These are phyloP conservation scores for Phalacrocorax aristotelis DNA, from an alignment of 2,113 vertebrate genomes.

Conservation along the genomic window DNA sequence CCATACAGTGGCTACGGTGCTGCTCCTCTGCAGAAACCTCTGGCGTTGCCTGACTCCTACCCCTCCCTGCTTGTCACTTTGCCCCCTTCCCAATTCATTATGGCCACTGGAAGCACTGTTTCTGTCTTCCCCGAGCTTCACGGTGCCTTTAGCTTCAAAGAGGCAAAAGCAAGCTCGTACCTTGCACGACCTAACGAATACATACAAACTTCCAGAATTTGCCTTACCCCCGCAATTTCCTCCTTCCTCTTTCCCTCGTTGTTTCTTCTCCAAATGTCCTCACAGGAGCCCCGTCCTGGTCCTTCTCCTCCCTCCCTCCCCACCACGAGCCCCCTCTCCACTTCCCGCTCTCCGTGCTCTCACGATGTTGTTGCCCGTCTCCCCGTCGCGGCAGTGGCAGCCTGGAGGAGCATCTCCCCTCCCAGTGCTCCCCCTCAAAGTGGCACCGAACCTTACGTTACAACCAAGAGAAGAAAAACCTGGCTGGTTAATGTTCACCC, in stretches of 20 bases:
- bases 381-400: fast-evolving
- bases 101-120: not conserved
- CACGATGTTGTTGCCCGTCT: fast-evolving
- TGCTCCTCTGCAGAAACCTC: not conserved
- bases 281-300: fast-evolving
- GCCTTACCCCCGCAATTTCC: constrained; percentile 4
- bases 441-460: not conserved
- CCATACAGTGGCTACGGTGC: fast-evolving
- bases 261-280: not conserved
- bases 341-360: not conserved
- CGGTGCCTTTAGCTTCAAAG: not conserved
- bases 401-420: not conserved
- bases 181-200: fast-evolving
- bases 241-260: not conserved
- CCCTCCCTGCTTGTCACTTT: not conserved
- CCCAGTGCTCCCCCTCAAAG: not conserved
- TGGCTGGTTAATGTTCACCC: not conserved
- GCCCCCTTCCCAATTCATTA: not conserved
- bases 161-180: not conserved
- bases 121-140: not conserved
- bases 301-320: not conserved
- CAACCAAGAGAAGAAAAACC: not conserved
- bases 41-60: not conserved
- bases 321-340: fast-evolving
- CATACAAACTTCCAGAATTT: not conserved